Percentiles rank a stretch among this genome's conserved stretches.
Conservation (phyloP, 2,888 invertebrate genomes). For the Amiota communis region DNA sequence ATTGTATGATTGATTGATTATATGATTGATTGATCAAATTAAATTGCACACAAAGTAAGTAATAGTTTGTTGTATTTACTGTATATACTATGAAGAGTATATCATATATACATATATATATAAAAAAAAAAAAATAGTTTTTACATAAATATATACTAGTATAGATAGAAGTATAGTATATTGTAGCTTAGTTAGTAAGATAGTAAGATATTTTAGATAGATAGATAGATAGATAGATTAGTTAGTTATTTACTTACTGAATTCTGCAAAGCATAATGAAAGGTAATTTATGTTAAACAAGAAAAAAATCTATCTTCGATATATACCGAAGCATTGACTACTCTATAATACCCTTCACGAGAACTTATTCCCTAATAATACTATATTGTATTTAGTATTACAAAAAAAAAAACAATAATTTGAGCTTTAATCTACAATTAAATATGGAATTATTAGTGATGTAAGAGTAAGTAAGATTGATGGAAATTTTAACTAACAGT, state of each 20-base stretch:
- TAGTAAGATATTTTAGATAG: constrained; percentile 47
- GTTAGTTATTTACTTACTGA: constrained; percentile 65
- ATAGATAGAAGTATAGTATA: too few species aligned
- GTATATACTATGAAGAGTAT: neutral
- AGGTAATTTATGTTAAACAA: constrained; percentile 54
- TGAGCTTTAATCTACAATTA: constrained; percentile 52
- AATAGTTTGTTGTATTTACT: neutral
- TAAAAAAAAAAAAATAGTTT: constrained; percentile 22
- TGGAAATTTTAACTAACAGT: too few species aligned
- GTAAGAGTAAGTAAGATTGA: constrained; percentile 17
- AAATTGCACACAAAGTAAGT: neutral
- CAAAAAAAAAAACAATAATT: too few species aligned
- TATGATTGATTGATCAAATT: too few species aligned
- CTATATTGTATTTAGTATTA: too few species aligned
- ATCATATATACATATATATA: constrained; percentile 12
- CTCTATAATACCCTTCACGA: too few species aligned
- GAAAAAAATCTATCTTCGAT: constrained; percentile 40
- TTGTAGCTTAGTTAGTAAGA: constrained; percentile 54
- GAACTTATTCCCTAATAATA: too few species aligned
- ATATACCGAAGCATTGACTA: too few species aligned
- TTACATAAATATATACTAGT: neutral
- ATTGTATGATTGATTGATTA: too few species aligned
- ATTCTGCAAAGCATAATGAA: constrained; percentile 70
- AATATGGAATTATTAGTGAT: constrained; percentile 36
- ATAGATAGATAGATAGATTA: constrained; percentile 12